Conservation (phyloP, 2,888 invertebrate species). For the Phania funesta region DNA sequence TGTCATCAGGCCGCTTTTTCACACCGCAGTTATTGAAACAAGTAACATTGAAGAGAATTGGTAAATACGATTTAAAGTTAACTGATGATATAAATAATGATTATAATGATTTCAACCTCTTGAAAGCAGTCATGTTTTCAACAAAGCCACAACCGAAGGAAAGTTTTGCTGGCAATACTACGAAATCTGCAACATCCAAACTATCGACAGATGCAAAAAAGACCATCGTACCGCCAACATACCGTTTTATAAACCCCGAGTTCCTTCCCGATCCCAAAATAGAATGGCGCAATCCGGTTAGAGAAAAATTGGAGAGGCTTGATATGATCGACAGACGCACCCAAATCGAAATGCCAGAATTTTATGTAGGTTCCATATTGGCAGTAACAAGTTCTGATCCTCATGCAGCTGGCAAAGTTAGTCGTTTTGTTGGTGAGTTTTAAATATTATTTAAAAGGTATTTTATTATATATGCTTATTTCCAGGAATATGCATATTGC, state of each 20-base stretch:
- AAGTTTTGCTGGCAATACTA: slow-evolving; percentile 42
- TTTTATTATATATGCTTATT: background rate
- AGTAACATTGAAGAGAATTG: slow-evolving; percentile 69
- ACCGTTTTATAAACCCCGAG: slow-evolving; percentile 91
- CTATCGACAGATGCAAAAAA: slow-evolving; percentile 68
- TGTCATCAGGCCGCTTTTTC: slow-evolving; percentile 66
- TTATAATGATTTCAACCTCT: background rate
- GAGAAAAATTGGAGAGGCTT: slow-evolving; percentile 93
- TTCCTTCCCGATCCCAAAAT: slow-evolving; percentile 93
- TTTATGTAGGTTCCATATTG: slow-evolving; percentile 97
- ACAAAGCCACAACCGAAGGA: slow-evolving; percentile 70
- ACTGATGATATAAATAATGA: background rate
- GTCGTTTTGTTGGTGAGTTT: slow-evolving; percentile 82
- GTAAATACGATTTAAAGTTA: slow-evolving; percentile 60
- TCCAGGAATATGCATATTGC: slow-evolving; percentile 92
- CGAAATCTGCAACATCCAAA: slow-evolving; percentile 9
- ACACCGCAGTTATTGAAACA: slow-evolving; percentile 64
- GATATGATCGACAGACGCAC: slow-evolving; percentile 92
- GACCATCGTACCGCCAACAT: slow-evolving; percentile 79
- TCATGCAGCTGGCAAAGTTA: slow-evolving; percentile 91
- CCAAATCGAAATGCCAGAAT: slow-evolving; percentile 95
- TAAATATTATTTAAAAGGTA: background rate
- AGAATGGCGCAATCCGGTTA: slow-evolving; percentile 87
- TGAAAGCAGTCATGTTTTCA: slow-evolving; percentile 71
- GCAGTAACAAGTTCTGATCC: slow-evolving; percentile 93